phyloP scores from a whole-genome alignment of 2,888 invertebrate species.

The Polia nebulosa region DNA sequence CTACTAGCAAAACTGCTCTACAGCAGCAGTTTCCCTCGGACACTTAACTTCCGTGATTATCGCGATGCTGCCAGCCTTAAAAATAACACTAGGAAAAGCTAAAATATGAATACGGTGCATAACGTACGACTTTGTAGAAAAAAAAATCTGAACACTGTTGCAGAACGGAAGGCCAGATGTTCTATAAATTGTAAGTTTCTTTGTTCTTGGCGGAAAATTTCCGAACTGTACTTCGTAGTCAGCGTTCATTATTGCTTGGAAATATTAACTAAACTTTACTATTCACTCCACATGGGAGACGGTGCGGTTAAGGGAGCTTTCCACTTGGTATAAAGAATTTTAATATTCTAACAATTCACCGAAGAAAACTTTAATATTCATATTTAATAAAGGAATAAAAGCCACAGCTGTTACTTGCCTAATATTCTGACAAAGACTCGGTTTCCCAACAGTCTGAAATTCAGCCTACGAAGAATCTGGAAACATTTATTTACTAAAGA shows the following conservation, averaged over 20 bases:
- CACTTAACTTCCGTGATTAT: constrained; percentile 59
- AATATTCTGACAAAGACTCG: background rate
- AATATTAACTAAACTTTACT: constrained; percentile 64
- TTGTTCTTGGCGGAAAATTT: constrained; percentile 62
- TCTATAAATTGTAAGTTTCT: constrained; percentile 67
- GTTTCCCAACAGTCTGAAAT: background rate
- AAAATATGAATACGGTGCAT: constrained; percentile 50
- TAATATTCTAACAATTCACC: constrained; percentile 5
- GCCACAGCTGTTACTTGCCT: background rate
- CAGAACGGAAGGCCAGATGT: constrained; percentile 60
- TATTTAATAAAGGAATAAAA: no score
- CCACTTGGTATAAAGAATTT: constrained; percentile 24
- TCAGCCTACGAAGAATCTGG: background rate
- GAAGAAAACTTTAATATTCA: no score
- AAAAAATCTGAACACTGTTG: constrained; percentile 49
- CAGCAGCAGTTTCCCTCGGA: constrained; percentile 28
- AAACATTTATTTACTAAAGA: background rate
- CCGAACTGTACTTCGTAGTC: constrained; percentile 50
- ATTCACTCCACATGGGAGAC: constrained; percentile 55
- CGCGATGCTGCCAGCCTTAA: constrained; percentile 51
- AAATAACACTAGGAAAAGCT: constrained; percentile 43
- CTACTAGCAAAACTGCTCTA: constrained; percentile 39
- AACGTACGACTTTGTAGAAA: constrained; percentile 50
- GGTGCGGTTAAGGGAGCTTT: constrained; percentile 16
- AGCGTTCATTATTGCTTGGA: constrained; percentile 66